Evolutionary conservation across 2,113 vertebrate species (phyloP).

Genomic region (Gymnocephalus cernua): DNA sequence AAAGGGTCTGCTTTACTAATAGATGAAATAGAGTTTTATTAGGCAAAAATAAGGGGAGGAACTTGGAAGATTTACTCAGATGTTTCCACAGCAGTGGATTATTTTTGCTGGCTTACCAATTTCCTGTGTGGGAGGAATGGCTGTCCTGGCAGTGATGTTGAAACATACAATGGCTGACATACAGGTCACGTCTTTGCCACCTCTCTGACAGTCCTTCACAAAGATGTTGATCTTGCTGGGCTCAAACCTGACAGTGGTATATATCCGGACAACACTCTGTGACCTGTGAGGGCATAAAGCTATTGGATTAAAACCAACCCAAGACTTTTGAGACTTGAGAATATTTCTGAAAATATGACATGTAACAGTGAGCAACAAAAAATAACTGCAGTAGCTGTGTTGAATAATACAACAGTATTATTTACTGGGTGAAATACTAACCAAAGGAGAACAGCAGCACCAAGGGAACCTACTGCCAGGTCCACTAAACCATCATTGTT

Average conservation of each 20-base stretch:
- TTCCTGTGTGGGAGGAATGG: conserved; percentile 83
- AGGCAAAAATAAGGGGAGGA: not conserved
- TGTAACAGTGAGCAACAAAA: not conserved
- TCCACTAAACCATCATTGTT: conserved; percentile 93
- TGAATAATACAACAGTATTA: not conserved
- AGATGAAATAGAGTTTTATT: conserved; percentile 7
- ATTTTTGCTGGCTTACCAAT: conserved; percentile 86
- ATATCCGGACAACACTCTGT: conserved; percentile 90
- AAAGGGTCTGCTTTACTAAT: not conserved
- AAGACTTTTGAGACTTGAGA: not conserved
- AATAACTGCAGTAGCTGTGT: not conserved
- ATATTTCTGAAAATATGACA: not conserved
- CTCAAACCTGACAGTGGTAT: conserved; percentile 89
- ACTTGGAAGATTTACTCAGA: conserved; percentile 7
- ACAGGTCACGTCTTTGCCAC: conserved; percentile 93
- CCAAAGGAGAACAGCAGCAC: conserved; percentile 93
- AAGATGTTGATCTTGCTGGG: conserved; percentile 96
- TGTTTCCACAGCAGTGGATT: conserved; percentile 40
- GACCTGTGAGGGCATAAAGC: conserved; percentile 85
- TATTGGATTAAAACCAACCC: not conserved
- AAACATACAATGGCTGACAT: conserved; percentile 93
- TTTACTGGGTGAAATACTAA: conserved; percentile 75
- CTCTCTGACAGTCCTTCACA: conserved; percentile 93
- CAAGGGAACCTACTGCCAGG: conserved; percentile 92
- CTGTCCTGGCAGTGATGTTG: conserved; percentile 88